Evolutionary conservation across 2,113 vertebrate genomes (phyloP).

Genomic region (Patagioenas fasciata): DNA sequence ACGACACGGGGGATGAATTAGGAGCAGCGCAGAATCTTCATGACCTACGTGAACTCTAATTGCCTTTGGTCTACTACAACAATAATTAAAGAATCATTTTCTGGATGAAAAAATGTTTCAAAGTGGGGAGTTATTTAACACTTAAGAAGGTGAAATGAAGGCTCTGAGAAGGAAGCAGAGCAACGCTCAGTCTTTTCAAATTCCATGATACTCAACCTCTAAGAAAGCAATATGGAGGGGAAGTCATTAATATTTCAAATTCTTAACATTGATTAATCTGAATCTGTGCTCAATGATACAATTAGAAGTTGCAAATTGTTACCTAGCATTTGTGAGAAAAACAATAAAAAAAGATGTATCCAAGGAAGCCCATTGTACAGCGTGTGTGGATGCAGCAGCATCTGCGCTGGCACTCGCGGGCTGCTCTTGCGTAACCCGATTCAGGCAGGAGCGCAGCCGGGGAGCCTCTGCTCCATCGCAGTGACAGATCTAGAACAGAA

Average conservation of each 20-base stretch:
- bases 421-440: constrained; percentile 13
- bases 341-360: constrained; percentile 30
- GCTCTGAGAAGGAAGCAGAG: background rate
- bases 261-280: constrained; percentile 40
- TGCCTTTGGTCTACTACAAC: background rate
- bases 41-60: background rate
- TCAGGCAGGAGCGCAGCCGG: background rate
- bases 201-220: background rate
- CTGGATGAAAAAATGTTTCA: background rate
- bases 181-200: constrained; percentile 11
- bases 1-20: background rate
- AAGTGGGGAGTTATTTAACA: background rate
- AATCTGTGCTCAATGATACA: background rate
- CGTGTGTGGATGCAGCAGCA: constrained; percentile 33
- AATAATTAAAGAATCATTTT: background rate
- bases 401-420: background rate
- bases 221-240: background rate
- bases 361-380: constrained; percentile 56
- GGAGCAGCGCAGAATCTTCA: constrained; percentile 6
- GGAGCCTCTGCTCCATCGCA: background rate
- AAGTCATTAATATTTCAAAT: constrained; percentile 40
- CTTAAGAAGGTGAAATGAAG: background rate
- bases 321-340: constrained; percentile 35
- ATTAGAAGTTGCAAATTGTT: constrained; percentile 37
- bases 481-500: constrained; percentile 37